Evolutionary conservation across 1,140 invertebrate genomes (phyloP).

Genomic region (Diachasmimorpha longicaudata): DNA sequence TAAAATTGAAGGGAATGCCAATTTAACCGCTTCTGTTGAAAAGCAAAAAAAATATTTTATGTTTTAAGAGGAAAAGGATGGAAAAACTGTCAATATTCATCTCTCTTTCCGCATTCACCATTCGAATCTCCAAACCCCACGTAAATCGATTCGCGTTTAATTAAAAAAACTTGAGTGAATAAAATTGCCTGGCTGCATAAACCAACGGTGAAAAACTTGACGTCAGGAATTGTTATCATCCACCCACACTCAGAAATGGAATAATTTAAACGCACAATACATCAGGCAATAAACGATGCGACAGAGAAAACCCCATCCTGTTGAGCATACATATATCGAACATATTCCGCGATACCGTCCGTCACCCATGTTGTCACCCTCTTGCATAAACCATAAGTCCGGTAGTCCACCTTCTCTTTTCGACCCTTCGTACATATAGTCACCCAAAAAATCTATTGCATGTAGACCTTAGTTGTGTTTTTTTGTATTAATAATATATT

Average conservation of each 20-base stretch:
- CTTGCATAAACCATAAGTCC: slow-evolving; percentile 52
- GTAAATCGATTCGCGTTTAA: background rate
- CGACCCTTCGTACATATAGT: slow-evolving; percentile 14
- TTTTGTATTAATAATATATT: too few species aligned
- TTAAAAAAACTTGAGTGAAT: background rate
- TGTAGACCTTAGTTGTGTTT: too few species aligned
- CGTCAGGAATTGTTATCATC: background rate
- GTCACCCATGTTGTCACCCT: slow-evolving; percentile 28
- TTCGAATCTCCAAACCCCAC: background rate
- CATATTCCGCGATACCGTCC: slow-evolving; percentile 14
- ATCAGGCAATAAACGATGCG: slow-evolving; percentile 26
- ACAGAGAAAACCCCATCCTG: slow-evolving; percentile 28
- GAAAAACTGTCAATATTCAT: too few species aligned
- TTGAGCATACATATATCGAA: slow-evolving; percentile 52
- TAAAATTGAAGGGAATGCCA: too few species aligned
- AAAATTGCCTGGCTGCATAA: background rate
- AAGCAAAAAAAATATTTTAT: too few species aligned
- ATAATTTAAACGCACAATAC: background rate
- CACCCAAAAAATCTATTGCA: background rate
- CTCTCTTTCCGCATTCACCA: too few species aligned
- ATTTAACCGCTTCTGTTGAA: too few species aligned
- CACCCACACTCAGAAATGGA: slow-evolving; percentile 25
- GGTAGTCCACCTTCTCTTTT: slow-evolving; percentile 17
- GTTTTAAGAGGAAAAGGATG: too few species aligned
- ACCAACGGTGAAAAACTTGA: background rate